Conservation (phyloP, 2,888 invertebrate species). For the Tinea trinotella region DNA sequence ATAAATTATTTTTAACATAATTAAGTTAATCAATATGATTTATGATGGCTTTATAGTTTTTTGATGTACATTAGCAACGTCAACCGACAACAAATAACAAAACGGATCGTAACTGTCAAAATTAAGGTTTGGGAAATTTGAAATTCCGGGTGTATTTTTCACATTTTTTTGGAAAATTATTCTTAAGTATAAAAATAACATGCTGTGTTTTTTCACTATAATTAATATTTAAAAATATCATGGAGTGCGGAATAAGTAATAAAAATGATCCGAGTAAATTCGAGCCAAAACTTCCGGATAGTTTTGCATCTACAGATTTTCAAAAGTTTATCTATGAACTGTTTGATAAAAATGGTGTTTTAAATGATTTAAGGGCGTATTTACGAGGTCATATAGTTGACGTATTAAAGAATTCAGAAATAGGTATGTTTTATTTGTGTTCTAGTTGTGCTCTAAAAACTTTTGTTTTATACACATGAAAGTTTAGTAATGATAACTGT, state of each 20-base stretch:
- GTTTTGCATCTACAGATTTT: slow-evolving; percentile 62
- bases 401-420: slow-evolving; percentile 63
- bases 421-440: too few relatives aligned
- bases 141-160: slow-evolving; percentile 34
- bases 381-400: slow-evolving; percentile 73
- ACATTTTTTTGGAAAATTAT: slow-evolving; percentile 64
- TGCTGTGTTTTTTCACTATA: slow-evolving; percentile 26
- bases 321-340: slow-evolving; percentile 69
- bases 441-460: neutral
- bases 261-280: slow-evolving; percentile 21
- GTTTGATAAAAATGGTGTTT: slow-evolving; percentile 74
- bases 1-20: neutral
- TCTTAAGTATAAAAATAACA: slow-evolving; percentile 24
- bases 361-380: slow-evolving; percentile 71
- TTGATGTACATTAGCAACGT: too few relatives aligned
- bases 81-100: slow-evolving; percentile 1
- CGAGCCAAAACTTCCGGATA: slow-evolving; percentile 23
- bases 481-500: neutral
- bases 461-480: neutral
- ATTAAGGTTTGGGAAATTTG: slow-evolving; percentile 49
- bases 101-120: slow-evolving; percentile 26
- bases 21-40: neutral
- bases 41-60: too few relatives aligned
- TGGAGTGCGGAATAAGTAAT: slow-evolving; percentile 30
- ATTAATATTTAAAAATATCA: slow-evolving; percentile 29